Evolutionary conservation across 2,797 vertebrate species (phyloP), one percentile per base, ranked within the genome.

Genomic region (Babyrousa celebensis): DNA sequence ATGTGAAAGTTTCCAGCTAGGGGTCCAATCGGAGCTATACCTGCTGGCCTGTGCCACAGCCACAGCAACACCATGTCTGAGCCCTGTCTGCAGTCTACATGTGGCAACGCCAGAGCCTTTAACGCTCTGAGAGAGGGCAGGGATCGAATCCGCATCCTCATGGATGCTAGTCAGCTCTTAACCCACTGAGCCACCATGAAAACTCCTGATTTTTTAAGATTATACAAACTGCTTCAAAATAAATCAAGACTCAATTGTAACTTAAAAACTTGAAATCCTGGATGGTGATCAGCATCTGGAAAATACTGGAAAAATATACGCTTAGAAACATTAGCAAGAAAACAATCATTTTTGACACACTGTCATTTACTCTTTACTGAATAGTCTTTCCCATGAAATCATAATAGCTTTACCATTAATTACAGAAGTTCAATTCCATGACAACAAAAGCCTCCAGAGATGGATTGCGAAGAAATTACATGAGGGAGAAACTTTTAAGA

Each of bases 141-240:
- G 43, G 43, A 48, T 10, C 43, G 43, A 48, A 48, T 48, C 43
- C 43, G 43, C 43, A 48, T 7, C 43, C 43, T 48, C 43, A 10
- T 48, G 43, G 43, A 48, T 48, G 9, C 6, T 48, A 6, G 43
- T 48, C 43, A 48, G 43, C 9, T 48, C 43, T 48, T 48, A 48
- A 48, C 43, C 43, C 43, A 48, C 43, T 48, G 43, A 48, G 43
- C 43, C 43, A 48, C 9, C 43, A 48, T 48, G 43, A 10, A 48
- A 48, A 48, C 43, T 48, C 43, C 43, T 96, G 18, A 70, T 48
- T 48, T 97, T 96, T 85, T 10, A 84, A 71, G 36, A 75, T 68
- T 92, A 40, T 80, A 86, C 85, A 88, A 82, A 77, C 96, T 52
- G 9, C 40, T 72, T 97, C n/a, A 85, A 71, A 96, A 85, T 90